phyloP scores from a whole-genome alignment of 2,888 invertebrate species.

The Amiota minor region DNA sequence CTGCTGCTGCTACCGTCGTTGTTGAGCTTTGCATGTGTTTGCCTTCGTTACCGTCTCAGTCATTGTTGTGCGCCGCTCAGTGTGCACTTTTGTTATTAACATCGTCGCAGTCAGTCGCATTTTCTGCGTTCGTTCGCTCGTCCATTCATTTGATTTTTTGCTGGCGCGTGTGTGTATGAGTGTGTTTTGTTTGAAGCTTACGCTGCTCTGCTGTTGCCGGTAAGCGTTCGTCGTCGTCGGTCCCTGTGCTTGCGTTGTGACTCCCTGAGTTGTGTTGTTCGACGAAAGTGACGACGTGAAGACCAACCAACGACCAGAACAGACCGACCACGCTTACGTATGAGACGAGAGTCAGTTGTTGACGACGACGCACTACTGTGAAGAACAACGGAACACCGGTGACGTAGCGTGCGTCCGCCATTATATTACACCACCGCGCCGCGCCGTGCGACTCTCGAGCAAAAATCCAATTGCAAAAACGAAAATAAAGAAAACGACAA shows the following conservation, averaged over 20 bases:
- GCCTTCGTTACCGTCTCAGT: not conserved
- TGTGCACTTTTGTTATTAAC: slow-evolving; percentile 28
- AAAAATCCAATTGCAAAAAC: slow-evolving; percentile 48
- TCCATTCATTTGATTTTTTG: slow-evolving; percentile 33
- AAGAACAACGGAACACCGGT: slow-evolving; percentile 65
- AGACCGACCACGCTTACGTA: slow-evolving; percentile 27
- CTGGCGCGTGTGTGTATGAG: slow-evolving; percentile 22
- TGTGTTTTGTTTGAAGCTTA: slow-evolving; percentile 44
- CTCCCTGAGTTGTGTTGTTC: slow-evolving; percentile 68
- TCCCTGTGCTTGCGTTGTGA: slow-evolving; percentile 44
- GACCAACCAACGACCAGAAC: slow-evolving; percentile 48
- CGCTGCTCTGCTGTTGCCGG: slow-evolving; percentile 32
- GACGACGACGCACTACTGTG: slow-evolving; percentile 47
- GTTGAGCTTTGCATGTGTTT: not conserved
- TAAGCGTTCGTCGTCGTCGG: slow-evolving; percentile 13
- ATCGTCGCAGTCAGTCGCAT: slow-evolving; percentile 38
- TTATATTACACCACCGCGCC: slow-evolving; percentile 72
- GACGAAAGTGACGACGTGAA: slow-evolving; percentile 71
- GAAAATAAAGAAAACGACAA: slow-evolving; percentile 45
- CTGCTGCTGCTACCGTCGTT: not conserved
- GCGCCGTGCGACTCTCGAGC: too few relatives aligned
- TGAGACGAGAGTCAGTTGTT: slow-evolving; percentile 41
- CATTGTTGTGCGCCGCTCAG: slow-evolving; percentile 28
- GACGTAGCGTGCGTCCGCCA: slow-evolving; percentile 74
- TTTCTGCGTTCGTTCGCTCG: slow-evolving; percentile 52